These are phyloP conservation scores for Pagrus major DNA, from an alignment of 2,113 vertebrate species.

Conservation along the genomic window DNA sequence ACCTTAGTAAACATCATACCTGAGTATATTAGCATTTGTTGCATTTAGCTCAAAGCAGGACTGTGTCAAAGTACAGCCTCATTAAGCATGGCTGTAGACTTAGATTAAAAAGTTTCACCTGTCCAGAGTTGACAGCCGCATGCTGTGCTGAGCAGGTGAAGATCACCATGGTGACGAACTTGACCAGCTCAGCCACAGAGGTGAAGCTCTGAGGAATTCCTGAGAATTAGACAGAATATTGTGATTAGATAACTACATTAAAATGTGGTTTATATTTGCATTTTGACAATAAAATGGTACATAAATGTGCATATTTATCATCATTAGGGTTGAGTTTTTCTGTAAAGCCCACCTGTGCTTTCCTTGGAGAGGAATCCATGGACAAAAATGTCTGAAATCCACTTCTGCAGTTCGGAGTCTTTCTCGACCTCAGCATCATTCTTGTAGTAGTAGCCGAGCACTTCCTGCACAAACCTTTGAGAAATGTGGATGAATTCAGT, in stretches of 20 bases:
- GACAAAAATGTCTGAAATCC: conserved; percentile 86
- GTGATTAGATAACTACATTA: background rate
- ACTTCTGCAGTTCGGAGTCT: conserved; percentile 86
- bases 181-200: conserved; percentile 54
- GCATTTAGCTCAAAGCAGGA: too few species aligned
- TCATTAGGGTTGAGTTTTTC: background rate
- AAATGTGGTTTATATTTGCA: background rate
- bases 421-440: conserved; percentile 54
- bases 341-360: conserved; percentile 73
- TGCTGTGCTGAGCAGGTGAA: conserved; percentile 74
- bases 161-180: conserved; percentile 79
- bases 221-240: conserved; percentile 23
- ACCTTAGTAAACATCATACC: too few species aligned
- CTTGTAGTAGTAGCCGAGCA: conserved; percentile 73
- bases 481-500: background rate
- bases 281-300: background rate
- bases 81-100: too few species aligned
- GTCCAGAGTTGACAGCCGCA: conserved; percentile 72
- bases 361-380: conserved; percentile 81
- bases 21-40: too few species aligned
- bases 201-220: conserved; percentile 68
- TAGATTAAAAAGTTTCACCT: too few species aligned
- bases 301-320: background rate
- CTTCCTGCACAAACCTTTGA: conserved; percentile 78
- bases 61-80: too few species aligned